Evolutionary conservation across 2,113 vertebrate species (phyloP).

Genomic region (Leptosomus discolor): DNA sequence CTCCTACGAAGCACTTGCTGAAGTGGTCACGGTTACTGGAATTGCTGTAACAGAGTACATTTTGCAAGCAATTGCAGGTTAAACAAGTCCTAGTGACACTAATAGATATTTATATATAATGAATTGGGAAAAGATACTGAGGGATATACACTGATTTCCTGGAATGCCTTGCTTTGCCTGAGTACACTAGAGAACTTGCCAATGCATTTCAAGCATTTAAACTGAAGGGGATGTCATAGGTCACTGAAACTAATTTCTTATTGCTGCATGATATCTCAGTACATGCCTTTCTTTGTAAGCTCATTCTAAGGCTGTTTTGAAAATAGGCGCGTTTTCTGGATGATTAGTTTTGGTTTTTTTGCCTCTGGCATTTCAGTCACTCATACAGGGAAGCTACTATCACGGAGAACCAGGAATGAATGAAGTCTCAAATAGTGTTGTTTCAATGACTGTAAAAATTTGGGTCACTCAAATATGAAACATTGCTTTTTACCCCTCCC

Average conservation of each 20-base stretch:
- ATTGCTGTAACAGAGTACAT: not conserved
- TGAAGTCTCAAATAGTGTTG: not conserved
- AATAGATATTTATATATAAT: not conserved
- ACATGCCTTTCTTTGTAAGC: not conserved
- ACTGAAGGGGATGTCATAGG: not conserved
- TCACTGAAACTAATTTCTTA: not conserved
- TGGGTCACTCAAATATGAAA: not conserved
- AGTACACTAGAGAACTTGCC: not conserved
- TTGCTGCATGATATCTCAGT: not conserved
- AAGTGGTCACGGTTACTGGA: rapidly evolving
- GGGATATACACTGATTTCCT: rapidly evolving
- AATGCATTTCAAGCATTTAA: not conserved
- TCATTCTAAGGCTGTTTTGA: not conserved
- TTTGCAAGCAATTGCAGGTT: not conserved
- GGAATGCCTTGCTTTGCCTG: not conserved
- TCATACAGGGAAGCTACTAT: not conserved
- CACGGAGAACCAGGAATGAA: not conserved
- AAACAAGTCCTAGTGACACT: not conserved
- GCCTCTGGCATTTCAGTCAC: not conserved
- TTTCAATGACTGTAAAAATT: not conserved
- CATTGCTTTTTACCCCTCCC: not conserved
- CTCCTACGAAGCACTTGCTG: not conserved
- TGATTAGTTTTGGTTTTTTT: not conserved
- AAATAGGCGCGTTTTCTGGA: not conserved
- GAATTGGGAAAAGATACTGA: not conserved